Evolutionary conservation across 2,888 invertebrate genomes (phyloP).

Genomic region (Barypeithes pellucidus): DNA sequence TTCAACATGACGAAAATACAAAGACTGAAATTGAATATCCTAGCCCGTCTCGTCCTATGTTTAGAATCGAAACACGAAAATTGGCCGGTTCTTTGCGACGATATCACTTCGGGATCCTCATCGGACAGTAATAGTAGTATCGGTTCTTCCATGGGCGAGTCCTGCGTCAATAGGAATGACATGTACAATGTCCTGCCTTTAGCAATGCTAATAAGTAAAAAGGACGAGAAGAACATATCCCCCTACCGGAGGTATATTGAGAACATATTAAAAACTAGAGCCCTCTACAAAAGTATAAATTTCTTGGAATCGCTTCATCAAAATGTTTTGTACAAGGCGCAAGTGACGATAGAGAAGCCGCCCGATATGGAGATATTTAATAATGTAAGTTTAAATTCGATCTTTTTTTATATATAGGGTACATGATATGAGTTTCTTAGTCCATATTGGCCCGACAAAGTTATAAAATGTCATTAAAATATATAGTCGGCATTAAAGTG

Average conservation of each 20-base stretch:
- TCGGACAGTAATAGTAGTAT: constrained; percentile 71
- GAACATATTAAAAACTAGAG: constrained; percentile 89
- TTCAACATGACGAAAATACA: constrained; percentile 91
- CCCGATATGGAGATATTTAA: constrained; percentile 64
- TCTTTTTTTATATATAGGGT: no score
- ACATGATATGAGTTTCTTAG: no score
- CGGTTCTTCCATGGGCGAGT: constrained; percentile 63
- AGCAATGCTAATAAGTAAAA: constrained; percentile 65
- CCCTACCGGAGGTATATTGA: constrained; percentile 85
- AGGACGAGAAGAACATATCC: constrained; percentile 60
- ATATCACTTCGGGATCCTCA: constrained; percentile 67
- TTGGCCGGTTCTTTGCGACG: constrained; percentile 62
- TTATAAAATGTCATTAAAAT: no score
- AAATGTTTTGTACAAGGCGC: constrained; percentile 80
- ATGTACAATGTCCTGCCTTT: constrained; percentile 73
- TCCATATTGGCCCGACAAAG: no score
- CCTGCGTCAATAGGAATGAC: constrained; percentile 58
- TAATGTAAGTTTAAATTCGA: constrained; percentile 57
- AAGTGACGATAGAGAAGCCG: constrained; percentile 79
- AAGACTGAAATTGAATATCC: constrained; percentile 83
- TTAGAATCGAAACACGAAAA: constrained; percentile 64
- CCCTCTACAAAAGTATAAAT: constrained; percentile 85
- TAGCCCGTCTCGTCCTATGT: constrained; percentile 78
- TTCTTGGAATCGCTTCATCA: constrained; percentile 84
- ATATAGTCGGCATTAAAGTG: no score